Percentiles rank a stretch among this genome's conserved stretches.
These are phyloP conservation scores for Rhogogaster chlorosoma DNA, from an alignment of 2,888 invertebrate species.

Conservation along the genomic window DNA sequence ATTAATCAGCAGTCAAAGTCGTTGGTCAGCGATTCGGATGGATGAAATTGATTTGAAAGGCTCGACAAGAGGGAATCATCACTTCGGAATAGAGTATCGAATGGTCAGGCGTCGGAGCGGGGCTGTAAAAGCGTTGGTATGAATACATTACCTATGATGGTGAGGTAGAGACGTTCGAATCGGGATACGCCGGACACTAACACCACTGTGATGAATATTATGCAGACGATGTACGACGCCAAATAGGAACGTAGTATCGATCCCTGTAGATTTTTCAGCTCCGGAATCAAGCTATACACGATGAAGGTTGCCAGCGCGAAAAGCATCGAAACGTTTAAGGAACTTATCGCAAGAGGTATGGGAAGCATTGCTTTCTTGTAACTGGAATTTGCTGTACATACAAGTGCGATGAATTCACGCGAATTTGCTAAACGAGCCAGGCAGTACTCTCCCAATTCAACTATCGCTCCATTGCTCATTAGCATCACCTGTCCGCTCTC, in stretches of 20 bases:
- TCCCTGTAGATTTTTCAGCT: constrained; percentile 85
- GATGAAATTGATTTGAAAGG: neutral
- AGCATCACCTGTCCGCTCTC: neutral
- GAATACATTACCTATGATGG: no score
- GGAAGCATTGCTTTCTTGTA: neutral
- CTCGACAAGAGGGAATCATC: neutral
- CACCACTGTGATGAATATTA: neutral
- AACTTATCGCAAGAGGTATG: neutral
- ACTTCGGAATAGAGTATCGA: no score
- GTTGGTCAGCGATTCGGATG: neutral
- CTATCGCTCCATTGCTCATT: no score
- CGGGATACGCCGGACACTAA: neutral
- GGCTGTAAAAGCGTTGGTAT: no score
- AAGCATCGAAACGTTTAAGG: neutral
- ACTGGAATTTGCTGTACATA: neutral
- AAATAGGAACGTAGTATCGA: neutral
- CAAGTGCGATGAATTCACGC: neutral
- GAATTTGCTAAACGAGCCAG: neutral
- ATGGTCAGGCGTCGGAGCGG: no score
- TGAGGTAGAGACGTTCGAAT: neutral
- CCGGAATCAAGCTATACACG: constrained; percentile 84
- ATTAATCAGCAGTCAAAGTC: neutral
- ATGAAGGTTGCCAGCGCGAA: constrained; percentile 72
- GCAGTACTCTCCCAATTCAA: neutral
- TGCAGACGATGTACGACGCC: neutral